These are phyloP conservation scores for Platyscapa corneri DNA, from an alignment of 1,140 invertebrate genomes.

Conservation along the genomic window DNA sequence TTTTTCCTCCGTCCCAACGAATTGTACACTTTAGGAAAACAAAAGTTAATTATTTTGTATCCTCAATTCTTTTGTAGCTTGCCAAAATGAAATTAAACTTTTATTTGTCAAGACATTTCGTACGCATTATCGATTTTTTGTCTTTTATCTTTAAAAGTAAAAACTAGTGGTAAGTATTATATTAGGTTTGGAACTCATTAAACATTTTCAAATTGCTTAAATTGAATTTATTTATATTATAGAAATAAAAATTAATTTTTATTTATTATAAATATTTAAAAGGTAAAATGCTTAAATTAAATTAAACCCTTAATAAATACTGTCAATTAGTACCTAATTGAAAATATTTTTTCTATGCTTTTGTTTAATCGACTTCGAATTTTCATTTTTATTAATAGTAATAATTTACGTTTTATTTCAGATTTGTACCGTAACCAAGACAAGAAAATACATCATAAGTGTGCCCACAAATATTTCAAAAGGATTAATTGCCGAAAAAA, in stretches of 20 bases:
- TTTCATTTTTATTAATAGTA: conserved; percentile 29
- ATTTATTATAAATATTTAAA: conserved; percentile 2
- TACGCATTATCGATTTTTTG: conserved; percentile 43
- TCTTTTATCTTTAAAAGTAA: conserved; percentile 20
- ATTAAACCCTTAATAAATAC: conserved; percentile 12
- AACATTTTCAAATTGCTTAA: conserved; percentile 7
- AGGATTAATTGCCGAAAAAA: conserved; percentile 65
- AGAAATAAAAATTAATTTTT: conserved; percentile 4
- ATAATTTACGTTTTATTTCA: conserved; percentile 63
- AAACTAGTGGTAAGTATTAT: conserved; percentile 48
- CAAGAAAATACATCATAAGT: conserved; percentile 69
- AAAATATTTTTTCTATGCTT: not conserved
- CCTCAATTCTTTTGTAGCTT: conserved; percentile 51
- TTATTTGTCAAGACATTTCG: conserved; percentile 51
- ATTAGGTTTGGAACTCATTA: conserved; percentile 11
- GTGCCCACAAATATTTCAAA: conserved; percentile 68
- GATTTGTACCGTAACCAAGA: conserved; percentile 72
- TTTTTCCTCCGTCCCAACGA: conserved; percentile 42
- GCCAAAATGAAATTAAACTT: conserved; percentile 54
- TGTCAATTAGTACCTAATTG: conserved; percentile 1
- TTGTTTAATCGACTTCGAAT: not conserved
- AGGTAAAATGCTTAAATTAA: conserved; percentile 3
- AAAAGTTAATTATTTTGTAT: conserved; percentile 45
- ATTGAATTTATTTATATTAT: not conserved
- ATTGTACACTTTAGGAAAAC: conserved; percentile 41